Percentiles rank a stretch among this genome's conserved stretches.
Conservation (phyloP, 2,888 invertebrate genomes). For the Steinernema carpocapsae region DNA sequence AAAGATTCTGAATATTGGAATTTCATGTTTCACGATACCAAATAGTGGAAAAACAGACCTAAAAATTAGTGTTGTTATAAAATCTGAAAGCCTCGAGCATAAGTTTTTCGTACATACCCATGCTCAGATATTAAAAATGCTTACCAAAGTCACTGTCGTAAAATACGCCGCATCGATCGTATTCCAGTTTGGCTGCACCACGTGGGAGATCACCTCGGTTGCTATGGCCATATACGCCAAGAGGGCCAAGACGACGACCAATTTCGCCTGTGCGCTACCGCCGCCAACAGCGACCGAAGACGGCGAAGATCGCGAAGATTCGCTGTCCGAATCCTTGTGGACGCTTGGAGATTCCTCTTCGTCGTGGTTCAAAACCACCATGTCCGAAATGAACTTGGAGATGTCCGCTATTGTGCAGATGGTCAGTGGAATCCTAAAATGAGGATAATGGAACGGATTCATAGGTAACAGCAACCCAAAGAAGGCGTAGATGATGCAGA, state of each 20-base stretch:
- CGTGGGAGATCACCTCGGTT: slow-evolving; percentile 54
- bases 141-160: slow-evolving; percentile 65
- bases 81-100: too few species aligned
- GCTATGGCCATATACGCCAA: slow-evolving; percentile 62
- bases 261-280: slow-evolving; percentile 36
- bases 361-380: slow-evolving; percentile 38
- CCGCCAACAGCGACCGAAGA: background rate
- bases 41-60: too few species aligned
- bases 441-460: too few species aligned
- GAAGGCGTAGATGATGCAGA: slow-evolving; percentile 65
- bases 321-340: slow-evolving; percentile 37
- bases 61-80: too few species aligned
- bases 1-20: background rate
- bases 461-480: slow-evolving; percentile 53
- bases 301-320: background rate
- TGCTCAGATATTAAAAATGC: background rate
- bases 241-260: slow-evolving; percentile 55
- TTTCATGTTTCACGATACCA: background rate
- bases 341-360: slow-evolving; percentile 40
- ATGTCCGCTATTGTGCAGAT: slow-evolving; percentile 68
- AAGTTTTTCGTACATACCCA: too few species aligned
- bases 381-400: slow-evolving; percentile 65
- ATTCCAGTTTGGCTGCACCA: slow-evolving; percentile 59
- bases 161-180: slow-evolving; percentile 67
- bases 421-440: slow-evolving; percentile 65